Percentiles rank a stretch among this genome's conserved stretches.
Evolutionary conservation across 2,888 invertebrate species (phyloP).

Genomic region (Drosophila suboccidentalis): DNA sequence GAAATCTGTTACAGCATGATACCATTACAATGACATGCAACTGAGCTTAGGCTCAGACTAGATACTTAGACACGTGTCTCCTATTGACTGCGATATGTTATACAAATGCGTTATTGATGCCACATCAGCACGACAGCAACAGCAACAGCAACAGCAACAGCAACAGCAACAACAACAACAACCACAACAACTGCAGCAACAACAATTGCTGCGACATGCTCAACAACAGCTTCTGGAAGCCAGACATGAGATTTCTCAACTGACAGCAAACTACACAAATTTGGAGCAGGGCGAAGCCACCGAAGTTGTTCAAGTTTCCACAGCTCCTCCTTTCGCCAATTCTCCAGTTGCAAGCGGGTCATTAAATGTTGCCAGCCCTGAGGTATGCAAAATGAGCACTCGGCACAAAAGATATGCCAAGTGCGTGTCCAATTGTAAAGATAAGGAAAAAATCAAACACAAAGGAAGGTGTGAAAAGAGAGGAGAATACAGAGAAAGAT

Average conservation of each 20-base stretch:
- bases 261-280: conserved; percentile 45
- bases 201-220: conserved; percentile 13
- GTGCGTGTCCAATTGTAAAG: conserved; percentile 41
- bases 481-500: neutral
- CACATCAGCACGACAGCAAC: conserved; percentile 47
- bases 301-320: conserved; percentile 32
- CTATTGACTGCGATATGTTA: conserved; percentile 73
- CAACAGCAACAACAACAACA: neutral
- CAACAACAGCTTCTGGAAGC: conserved; percentile 20
- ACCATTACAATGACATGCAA: conserved; percentile 75
- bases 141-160: conserved; percentile 19
- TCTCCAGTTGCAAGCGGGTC: conserved; percentile 9
- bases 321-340: conserved; percentile 1
- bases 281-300: conserved; percentile 18
- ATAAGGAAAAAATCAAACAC: conserved; percentile 7
- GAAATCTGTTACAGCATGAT: conserved; percentile 76
- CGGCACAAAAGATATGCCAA: conserved; percentile 33
- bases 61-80: conserved; percentile 75
- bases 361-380: conserved; percentile 47
- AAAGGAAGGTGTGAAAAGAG: conserved; percentile 2
- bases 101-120: conserved; percentile 80
- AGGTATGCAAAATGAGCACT: conserved; percentile 36
- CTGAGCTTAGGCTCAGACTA: conserved; percentile 50
- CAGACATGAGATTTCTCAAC: conserved; percentile 30
- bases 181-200: neutral